Evolutionary conservation across 2,888 invertebrate genomes (phyloP).

Genomic region (Epicampocera succincta): DNA sequence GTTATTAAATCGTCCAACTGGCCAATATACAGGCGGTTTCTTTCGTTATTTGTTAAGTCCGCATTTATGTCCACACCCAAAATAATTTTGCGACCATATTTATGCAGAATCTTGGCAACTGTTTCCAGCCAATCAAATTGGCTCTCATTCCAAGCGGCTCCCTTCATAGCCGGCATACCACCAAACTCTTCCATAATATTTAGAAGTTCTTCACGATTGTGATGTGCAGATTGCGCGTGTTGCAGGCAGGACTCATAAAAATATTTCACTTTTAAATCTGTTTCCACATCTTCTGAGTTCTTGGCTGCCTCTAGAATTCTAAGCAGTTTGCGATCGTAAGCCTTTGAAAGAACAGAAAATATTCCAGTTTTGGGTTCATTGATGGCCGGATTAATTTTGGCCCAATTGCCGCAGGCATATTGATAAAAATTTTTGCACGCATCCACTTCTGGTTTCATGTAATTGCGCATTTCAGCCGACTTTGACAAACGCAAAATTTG

Average conservation of each 20-base stretch:
- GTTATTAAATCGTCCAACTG: conserved; percentile 72
- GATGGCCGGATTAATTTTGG: conserved; percentile 72
- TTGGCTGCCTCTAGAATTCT: conserved; percentile 72
- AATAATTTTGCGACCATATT: conserved; percentile 76
- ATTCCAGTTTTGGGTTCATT: conserved; percentile 69
- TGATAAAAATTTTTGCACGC: conserved; percentile 78
- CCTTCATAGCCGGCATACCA: conserved; percentile 78
- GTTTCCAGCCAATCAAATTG: conserved; percentile 76
- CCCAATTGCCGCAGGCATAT: conserved; percentile 78
- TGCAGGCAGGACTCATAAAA: conserved; percentile 79
- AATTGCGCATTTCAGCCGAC: conserved; percentile 76
- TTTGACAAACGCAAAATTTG: conserved; percentile 76
- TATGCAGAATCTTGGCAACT: conserved; percentile 74
- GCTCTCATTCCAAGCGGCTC: conserved; percentile 74
- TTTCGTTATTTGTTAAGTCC: conserved; percentile 74
- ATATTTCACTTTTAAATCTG: conserved; percentile 77
- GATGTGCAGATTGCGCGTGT: conserved; percentile 21
- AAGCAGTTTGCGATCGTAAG: conserved; percentile 74
- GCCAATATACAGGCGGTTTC: conserved; percentile 75
- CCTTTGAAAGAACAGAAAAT: conserved; percentile 71
- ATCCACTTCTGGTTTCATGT: conserved; percentile 70
- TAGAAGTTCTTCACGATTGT: conserved; percentile 72
- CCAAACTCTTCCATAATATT: conserved; percentile 75
- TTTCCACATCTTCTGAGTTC: conserved; percentile 72
- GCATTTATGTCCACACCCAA: conserved; percentile 74